These are phyloP conservation scores for Gulo gulo DNA, from an alignment of 2,113 vertebrate genomes.

Conservation along the genomic window DNA sequence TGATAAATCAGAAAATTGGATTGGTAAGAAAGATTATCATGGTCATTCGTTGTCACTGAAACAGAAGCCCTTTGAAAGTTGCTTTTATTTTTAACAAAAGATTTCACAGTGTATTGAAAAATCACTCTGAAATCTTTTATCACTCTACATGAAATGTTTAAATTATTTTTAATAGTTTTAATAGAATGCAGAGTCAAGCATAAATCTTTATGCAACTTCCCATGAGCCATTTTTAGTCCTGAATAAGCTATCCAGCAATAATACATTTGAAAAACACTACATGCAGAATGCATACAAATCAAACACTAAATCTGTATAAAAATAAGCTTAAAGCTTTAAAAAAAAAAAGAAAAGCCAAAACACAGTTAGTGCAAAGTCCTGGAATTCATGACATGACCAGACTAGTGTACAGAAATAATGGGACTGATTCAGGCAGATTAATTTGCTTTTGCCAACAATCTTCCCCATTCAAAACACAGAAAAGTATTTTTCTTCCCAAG, in stretches of 20 bases:
- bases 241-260: constrained; percentile 85
- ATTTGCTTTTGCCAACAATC: constrained; percentile 92
- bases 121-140: constrained; percentile 75
- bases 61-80: constrained; percentile 77
- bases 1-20: constrained; percentile 61
- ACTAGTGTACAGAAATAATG: constrained; percentile 92
- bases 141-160: constrained; percentile 71
- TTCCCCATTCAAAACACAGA: constrained; percentile 91
- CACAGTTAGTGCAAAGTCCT: constrained; percentile 91
- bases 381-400: constrained; percentile 89
- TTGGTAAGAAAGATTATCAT: constrained; percentile 65
- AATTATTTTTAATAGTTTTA: constrained; percentile 73
- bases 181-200: constrained; percentile 74
- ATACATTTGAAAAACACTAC: constrained; percentile 86
- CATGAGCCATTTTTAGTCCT: constrained; percentile 89
- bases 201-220: constrained; percentile 90
- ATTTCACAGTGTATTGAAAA: constrained; percentile 74
- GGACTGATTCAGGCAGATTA: constrained; percentile 92
- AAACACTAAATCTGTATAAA: constrained; percentile 88
- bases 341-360: constrained; percentile 80
- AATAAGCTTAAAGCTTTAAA: constrained; percentile 86
- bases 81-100: constrained; percentile 74
- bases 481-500: constrained; percentile 87
- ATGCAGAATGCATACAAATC: constrained; percentile 90
- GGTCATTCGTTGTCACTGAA: constrained; percentile 70